Base-by-base conservation (phyloP, 2,797 vertebrate genomes). In the Crocodylus rhombifer region DNA sequence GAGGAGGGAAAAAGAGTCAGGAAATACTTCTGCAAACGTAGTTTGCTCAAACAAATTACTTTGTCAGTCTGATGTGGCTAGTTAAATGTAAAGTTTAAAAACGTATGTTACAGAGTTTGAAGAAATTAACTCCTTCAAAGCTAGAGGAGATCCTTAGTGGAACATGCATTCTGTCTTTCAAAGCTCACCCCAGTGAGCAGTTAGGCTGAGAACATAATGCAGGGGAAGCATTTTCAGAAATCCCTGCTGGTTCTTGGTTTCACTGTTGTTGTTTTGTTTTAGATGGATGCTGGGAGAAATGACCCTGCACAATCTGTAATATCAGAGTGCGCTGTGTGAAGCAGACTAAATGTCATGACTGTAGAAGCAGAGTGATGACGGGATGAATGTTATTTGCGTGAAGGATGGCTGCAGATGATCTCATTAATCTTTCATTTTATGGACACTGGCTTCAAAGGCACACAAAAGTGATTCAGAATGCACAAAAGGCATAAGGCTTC, bases 391-490 rank as follows among this genome's bases (percentile, higher is more conserved):
- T 93, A 92, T 95, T 92, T 91, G 86, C 17, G 42, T 73, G 80
- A 92, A 85, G 92, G 79, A 90, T 84, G 80, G 63, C 86, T 94
- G 79, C 80, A 87, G 78, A 94, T 23, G 20, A 80, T 83, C 82
- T 94, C 90, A 96, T 97, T 96, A 94, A 92, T 96, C 88, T 96
- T 96, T 95, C 84, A 79, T 95, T 95, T 96, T 95, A 95, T 30
- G 58, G 91, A 90, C 63, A 57, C 33, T 58, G 42, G 33, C 89
- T 96, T 95, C 91, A 92, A 92, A 94, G 81, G 80, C 57, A 96
- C 91, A 89, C 78, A 86, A 87, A 94, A 92, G 88, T 62, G 79
- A 79, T 57, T 91, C 61, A 88, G 86, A 89, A 87, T 1, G 14
- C 88, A 80, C 82, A 92, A 92, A 94, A 30, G 55, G 21, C 84